These are phyloP conservation scores for Sisyra terminalis DNA, from an alignment of 2,888 invertebrate genomes.

Conservation along the genomic window DNA sequence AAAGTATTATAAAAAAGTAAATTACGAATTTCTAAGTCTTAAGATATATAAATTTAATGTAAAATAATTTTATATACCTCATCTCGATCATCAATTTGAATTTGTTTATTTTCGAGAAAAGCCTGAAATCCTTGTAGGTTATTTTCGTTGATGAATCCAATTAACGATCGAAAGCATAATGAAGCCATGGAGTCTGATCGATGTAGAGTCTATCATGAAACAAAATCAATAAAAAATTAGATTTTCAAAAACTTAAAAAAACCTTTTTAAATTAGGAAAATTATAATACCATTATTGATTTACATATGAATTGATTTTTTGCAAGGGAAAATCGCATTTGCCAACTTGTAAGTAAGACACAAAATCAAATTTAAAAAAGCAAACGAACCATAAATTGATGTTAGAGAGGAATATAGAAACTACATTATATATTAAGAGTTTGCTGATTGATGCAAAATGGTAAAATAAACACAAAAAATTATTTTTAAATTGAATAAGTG, in stretches of 20 bases:
- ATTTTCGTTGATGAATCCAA: conserved; percentile 65
- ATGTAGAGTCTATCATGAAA: conserved; percentile 62
- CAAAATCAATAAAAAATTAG: conserved; percentile 10
- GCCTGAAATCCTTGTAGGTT: conserved; percentile 63
- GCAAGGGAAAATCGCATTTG: no score
- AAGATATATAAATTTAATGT: background rate
- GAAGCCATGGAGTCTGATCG: conserved; percentile 87
- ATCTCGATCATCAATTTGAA: conserved; percentile 72
- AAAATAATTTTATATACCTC: conserved; percentile 39
- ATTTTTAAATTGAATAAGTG: conserved; percentile 2
- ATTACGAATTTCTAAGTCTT: background rate
- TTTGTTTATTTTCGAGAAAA: conserved; percentile 67
- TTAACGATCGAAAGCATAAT: conserved; percentile 66
- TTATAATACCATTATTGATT: background rate
- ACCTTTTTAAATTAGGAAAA: background rate
- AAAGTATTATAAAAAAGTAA: background rate
- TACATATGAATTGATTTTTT: no score
- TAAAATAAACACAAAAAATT: conserved; percentile 6
- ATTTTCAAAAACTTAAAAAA: background rate
- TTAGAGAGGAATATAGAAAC: conserved; percentile 1
- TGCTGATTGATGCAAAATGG: conserved; percentile 3
- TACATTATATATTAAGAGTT: conserved; percentile 5
- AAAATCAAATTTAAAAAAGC: no score
- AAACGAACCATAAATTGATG: no score
- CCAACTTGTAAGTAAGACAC: no score